Base-by-base conservation (phyloP, 2,797 vertebrate species). In the Acrocephalus scirpaceus region DNA sequence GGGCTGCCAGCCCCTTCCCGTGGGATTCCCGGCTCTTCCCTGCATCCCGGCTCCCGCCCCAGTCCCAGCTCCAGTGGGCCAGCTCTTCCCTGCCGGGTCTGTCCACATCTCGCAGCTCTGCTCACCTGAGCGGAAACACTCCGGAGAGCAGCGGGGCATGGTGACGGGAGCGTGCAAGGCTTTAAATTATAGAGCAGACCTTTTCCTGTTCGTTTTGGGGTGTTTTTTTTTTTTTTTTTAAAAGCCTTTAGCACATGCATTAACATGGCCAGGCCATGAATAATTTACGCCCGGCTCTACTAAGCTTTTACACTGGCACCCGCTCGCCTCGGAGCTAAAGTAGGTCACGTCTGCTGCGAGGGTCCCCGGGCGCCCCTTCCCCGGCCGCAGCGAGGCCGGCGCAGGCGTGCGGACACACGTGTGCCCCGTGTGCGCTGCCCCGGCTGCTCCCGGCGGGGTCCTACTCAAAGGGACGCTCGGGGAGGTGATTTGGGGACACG, bases 161-260 rank as follows among this genome's bases (percentile, higher is more conserved):
- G 36, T 4, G 19, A 42, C n/a, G 78, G 64, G 23, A 82, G 56
- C 0, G 16, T 89, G 83, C 14, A 19, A 85, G 60, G 76, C 86
- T 97, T 92, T 98, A 90, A 98, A 98, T 98, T 98, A 98, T 97
- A 92, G 56, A 98, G 85, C 80, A 97, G 96, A 64, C 61, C 85
- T 76, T 30, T 38, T 21, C 36, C 30, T 42, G 21, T n/a, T 36
- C 7, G 9, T 18, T n/a, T 50, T 7, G 44, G 34, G 25, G 38
- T 38, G 38, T 10, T 38, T 38, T 57, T 47, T 57, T 32, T 26
- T 21, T 30, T 5, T 57, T 32, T 26, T 21, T 30, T 5, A 5
- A 7, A 86, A 92, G 85, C 95, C 96, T 96, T 94, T 87, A 94
- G 95, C 79, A 87, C 92, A 81, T 45, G 94, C 95, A 94, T 96